Evolutionary conservation across 2,888 invertebrate genomes (phyloP).

Genomic region (Coenonympha arcania): DNA sequence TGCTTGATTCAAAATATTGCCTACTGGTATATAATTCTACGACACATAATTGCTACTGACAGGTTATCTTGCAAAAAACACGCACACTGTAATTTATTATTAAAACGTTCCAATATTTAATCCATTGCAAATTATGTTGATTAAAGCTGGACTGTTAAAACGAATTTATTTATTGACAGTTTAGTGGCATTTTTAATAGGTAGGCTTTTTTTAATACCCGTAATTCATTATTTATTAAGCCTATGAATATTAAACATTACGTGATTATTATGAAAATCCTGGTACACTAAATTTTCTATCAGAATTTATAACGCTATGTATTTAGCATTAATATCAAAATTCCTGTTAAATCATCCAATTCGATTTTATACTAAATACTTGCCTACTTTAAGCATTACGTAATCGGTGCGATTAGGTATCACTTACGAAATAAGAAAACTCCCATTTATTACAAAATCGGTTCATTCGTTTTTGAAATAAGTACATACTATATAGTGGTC

Average conservation of each 20-base stretch:
- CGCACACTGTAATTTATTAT: slow-evolving; percentile 5
- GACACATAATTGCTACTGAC: slow-evolving; percentile 17
- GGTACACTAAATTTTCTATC: neutral
- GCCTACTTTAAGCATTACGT: no score
- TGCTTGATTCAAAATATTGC: slow-evolving; percentile 13
- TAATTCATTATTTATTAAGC: neutral
- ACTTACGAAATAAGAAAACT: no score
- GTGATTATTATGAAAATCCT: neutral
- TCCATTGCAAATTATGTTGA: slow-evolving; percentile 5
- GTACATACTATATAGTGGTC: no score
- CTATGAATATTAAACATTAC: neutral
- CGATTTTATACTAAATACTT: no score
- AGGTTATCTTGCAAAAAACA: slow-evolving; percentile 9
- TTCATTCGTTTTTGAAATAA: no score
- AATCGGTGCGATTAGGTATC: no score
- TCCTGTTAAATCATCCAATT: no score
- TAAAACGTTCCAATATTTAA: slow-evolving; percentile 12
- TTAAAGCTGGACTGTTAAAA: neutral
- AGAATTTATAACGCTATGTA: no score
- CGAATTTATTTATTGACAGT: neutral
- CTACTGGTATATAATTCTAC: slow-evolving; percentile 14
- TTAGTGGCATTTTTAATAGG: neutral
- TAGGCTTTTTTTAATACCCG: neutral
- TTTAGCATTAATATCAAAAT: no score
- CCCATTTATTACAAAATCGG: no score